A percentile compares a stretch with the other conserved stretches of the same genome.
Conservation (phyloP, 2,888 invertebrate genomes). For the Oxyteleia sp. region DNA sequence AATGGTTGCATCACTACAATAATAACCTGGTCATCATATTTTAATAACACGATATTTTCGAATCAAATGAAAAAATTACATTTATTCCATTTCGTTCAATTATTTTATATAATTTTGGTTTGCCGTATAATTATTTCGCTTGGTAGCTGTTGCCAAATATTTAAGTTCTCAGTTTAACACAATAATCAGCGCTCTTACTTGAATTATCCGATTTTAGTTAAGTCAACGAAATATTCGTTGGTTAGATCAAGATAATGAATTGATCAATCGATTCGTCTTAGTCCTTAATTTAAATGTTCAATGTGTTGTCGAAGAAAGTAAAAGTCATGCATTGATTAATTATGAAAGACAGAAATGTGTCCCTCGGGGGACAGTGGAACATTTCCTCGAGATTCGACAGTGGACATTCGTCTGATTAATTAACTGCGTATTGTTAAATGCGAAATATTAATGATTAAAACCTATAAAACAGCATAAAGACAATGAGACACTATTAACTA, state of each 20-base stretch:
- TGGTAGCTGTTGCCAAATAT: no score
- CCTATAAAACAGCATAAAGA: no score
- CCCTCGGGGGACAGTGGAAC: not conserved
- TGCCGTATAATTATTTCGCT: no score
- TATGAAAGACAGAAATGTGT: constrained; percentile 18
- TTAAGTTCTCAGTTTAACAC: no score
- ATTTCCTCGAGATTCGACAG: constrained; percentile 5
- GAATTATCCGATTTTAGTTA: not conserved
- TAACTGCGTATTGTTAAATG: not conserved
- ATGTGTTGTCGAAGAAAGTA: not conserved
- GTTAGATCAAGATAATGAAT: not conserved
- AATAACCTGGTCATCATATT: no score
- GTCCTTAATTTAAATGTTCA: not conserved
- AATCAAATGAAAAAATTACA: no score
- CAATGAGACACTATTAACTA: no score
- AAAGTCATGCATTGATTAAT: constrained; percentile 35
- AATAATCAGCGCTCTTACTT: not conserved
- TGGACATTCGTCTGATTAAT: constrained; percentile 9
- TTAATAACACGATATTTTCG: no score
- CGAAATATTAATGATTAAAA: not conserved
- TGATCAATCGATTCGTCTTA: not conserved
- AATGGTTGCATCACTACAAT: no score
- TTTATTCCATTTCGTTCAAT: no score
- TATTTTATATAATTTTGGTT: no score
- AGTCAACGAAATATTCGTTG: not conserved